These are phyloP conservation scores for Lycaon pictus DNA, from an alignment of 2,113 vertebrate species.

Conservation along the genomic window DNA sequence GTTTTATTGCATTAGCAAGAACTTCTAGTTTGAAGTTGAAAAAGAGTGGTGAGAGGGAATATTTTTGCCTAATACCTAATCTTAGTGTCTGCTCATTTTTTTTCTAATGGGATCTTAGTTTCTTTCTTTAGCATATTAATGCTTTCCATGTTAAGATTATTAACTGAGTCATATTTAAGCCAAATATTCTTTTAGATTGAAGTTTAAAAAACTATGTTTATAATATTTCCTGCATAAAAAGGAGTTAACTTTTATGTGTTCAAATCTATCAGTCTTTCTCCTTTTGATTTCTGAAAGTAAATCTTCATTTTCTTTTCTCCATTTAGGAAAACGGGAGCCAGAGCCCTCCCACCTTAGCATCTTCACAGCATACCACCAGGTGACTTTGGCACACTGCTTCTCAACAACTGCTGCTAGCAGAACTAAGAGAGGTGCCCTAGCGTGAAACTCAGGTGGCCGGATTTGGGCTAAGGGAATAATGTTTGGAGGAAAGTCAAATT, in stretches of 20 bases:
- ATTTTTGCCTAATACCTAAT: neutral
- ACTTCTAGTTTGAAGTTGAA: neutral
- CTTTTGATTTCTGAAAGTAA: neutral
- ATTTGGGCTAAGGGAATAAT: neutral
- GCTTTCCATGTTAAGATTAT: neutral
- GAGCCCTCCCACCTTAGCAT: neutral
- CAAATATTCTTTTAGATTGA: neutral
- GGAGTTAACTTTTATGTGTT: neutral
- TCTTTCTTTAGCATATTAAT: neutral
- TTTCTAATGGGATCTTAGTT: neutral
- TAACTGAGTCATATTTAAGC: neutral
- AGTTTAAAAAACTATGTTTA: neutral
- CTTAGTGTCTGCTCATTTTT: neutral
- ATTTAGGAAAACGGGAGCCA: neutral
- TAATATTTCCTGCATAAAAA: neutral
- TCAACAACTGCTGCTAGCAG: neutral
- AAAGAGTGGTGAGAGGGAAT: neutral
- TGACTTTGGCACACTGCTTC: neutral
- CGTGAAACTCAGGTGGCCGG: neutral
- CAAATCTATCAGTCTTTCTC: neutral
- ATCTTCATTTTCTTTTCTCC: neutral
- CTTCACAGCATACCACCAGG: rapidly evolving
- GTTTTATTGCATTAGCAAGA: neutral
- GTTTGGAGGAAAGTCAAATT: neutral
- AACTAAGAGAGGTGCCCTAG: neutral